Evolutionary conservation across 2,888 invertebrate species (phyloP), one percentile per base, ranked within the genome.

Genomic region (Macrophya alboannulata): DNA sequence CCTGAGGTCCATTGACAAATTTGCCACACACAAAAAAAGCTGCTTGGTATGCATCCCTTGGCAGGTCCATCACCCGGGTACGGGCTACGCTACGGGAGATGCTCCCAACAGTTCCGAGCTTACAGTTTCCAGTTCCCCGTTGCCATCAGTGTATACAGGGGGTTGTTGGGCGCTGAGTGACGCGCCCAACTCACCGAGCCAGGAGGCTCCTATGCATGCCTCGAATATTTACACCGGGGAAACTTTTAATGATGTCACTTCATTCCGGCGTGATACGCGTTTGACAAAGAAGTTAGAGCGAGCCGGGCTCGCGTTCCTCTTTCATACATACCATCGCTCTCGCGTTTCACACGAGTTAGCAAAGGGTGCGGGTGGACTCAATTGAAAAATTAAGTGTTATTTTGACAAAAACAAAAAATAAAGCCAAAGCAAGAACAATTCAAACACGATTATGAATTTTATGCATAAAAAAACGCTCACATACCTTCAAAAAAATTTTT

Each of bases 21-120:
- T 90, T 90, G 89, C 89, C 87, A 86, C 88, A 87, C 87, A 88
- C 86, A 88, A 90, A 90, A 82, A 55, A 90, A 89, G 84, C 88
- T 89, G 87, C 87, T 90, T 90, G 90, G 87, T 89, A 90, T 90
- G 90, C 90, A 90, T 90, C 90, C 90, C 89, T 88, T 86, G 89
- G 65, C 86, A 86, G 87, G 87, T 88, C 89, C 89, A 90, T 88
- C 87, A 84, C 79, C 77, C 74, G 62, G 74, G 84, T 85, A 84
- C 81, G 84, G 74, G 25, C 62, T 48, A 48, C 12, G 12, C 40
- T 31, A 25, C 51, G 55, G 84, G 79, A 86, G 72, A 74, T 51
- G 31, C 77, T 55, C 31, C 77, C 51, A 76, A n/a, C 37, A 76
- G 76, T 25, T 74, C 45, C 74, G 12, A 74, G 65, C 74, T 84